Base-by-base conservation (phyloP, 2,113 vertebrate species). In the Sapayoa aenigma region DNA sequence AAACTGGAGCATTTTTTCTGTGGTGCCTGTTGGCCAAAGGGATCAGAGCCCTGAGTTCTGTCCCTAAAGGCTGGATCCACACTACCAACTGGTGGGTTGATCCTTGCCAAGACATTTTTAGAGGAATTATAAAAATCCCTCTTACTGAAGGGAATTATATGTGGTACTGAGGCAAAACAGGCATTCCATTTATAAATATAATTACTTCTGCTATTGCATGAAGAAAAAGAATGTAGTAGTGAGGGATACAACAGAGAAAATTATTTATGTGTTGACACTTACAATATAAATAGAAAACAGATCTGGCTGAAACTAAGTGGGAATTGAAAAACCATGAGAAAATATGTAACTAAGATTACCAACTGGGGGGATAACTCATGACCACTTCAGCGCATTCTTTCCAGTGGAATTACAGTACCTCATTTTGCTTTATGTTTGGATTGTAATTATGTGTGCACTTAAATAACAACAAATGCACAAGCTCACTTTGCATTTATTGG, bases 111-210 rank as follows among this genome's bases (percentile, higher is more conserved):
- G 87, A 78, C 77, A 93, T 95, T 96, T 95, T 95, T 95, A 81
- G 81, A 94, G 91, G 94, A 96, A 95, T 97, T 96, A 93, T 85
- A 96, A 96, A 96, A 97, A 94, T 96, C 90, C 93, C 78, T 95
- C 87, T 91, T 94, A 84, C 37, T 82, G 87, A 91, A 94, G 50
- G 79, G 76, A 96, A 95, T 96, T 97, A 78, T 69, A 89, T 60
- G 71, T 14, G 87, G 80, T 94, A 76, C 80, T 97, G 95, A 94
- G 46, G 91, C 79, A 87, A 96, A 96, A 97, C 91, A 97, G 94
- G 76, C 68, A 94, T 91, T 95, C 92, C 78, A 89, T 94, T 97
- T 97, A 97, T 86, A 97, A 96, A 94, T 87, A 91, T 82, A 96
- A 97, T 91, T 95, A 91, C 86, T 96, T 96, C 88, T 95, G 80